Evolutionary conservation across 2,888 invertebrate genomes (phyloP), one percentile per base, ranked within the genome.

Genomic region (Leptopterna dolabrata): DNA sequence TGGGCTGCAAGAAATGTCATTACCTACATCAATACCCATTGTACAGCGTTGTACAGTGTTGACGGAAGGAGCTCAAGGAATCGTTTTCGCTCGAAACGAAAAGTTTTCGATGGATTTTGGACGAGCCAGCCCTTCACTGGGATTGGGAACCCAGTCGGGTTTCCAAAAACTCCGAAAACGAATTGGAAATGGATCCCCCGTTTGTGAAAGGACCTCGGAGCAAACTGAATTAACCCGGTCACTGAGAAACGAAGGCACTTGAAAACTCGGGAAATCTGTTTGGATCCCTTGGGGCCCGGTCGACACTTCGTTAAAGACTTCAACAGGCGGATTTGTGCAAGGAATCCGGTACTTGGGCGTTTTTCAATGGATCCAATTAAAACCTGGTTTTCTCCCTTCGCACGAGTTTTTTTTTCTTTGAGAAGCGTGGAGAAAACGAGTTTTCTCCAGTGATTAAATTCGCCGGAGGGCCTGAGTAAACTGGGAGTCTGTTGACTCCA

Each of bases 251-350:
- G 55, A 27, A 71, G 27, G 29, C 27, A 71, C 71, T 71, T 71
- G 19, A 71, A 71, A 71, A 51, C 51, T 51, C n/a, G 51, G 47
- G 47, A 13, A 47, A 47, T 47, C 16, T 13, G 47, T 16, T 29
- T 70, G 14, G 24, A 27, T 71, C 71, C 27, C 71, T 19, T 30
- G 71, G 71, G 71, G 19, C n/a, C 36, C 36, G 71, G 24, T 71
- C 71, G 71, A 71, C 71, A 71, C 71, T 71, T 71, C 71, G 71
- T 71, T 71, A 71, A 71, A 27, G 71, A 71, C 71, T 71, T 71
- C 27, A 14, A 27, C 19, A 13, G 19, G 71, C 13, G 71, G 71
- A 71, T 71, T 71, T 71, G 71, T 27, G 71, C 16, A 27, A 71
- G 71, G 71, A 27, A 71, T 71, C 27, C 27, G 71, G 29, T 7